Conservation (phyloP, 2,113 vertebrate genomes). For the Micronycteris hirsuta region DNA sequence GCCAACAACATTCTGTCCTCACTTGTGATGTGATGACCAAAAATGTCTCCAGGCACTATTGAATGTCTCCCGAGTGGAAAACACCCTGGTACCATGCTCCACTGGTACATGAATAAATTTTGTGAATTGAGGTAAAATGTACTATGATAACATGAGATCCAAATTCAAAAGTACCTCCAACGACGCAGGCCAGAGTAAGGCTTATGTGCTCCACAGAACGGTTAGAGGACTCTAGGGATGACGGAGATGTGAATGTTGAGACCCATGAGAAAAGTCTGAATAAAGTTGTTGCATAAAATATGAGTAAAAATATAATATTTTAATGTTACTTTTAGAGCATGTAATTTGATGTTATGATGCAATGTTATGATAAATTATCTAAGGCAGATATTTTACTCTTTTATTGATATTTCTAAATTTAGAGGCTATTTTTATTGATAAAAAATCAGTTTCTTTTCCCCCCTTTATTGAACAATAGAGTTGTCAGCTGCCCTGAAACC, state of each 20-base stretch:
- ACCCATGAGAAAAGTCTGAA: not conserved
- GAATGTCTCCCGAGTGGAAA: not conserved
- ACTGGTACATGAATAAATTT: not conserved
- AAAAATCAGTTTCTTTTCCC: not conserved
- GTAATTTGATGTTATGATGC: not conserved
- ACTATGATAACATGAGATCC: not conserved
- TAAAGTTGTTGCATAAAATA: not conserved
- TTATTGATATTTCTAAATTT: not conserved
- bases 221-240: not conserved
- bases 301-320: not conserved
- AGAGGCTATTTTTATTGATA: not conserved
- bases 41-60: not conserved
- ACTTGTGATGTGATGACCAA: not conserved
- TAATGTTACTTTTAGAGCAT: not conserved
- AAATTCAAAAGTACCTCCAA: not conserved
- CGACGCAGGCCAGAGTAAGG: not conserved
- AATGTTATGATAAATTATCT: not conserved
- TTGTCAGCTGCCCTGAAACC: not conserved
- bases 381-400: not conserved
- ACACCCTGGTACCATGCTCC: not conserved
- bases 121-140: not conserved
- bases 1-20: not conserved
- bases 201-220: not conserved
- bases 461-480: not conserved
- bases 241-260: not conserved